Evolutionary conservation across 2,113 vertebrate species (phyloP), one percentile per base, ranked within the genome.

Genomic region (Zosterops japonicus): DNA sequence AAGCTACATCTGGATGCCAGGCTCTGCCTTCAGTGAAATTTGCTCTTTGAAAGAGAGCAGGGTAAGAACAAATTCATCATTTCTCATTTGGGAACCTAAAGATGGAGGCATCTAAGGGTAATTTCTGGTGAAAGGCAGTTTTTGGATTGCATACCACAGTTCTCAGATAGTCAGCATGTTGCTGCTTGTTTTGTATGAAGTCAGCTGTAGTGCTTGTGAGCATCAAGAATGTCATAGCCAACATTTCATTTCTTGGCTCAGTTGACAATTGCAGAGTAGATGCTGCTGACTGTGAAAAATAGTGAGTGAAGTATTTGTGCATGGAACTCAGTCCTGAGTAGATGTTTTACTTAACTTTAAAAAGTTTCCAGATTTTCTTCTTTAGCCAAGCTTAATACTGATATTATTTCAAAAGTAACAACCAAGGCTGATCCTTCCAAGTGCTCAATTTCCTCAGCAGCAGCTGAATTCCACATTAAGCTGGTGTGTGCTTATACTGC

Each of bases 211-310:
- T 68, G 47, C 24, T 72, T 90, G 61, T 22, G 76, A 79, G 41
- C 29, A 84, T 13, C 3, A 2, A 68, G 61, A 21, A 55, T 90
- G 35, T 79, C 56, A 71, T 59, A 75, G 71, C 79, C 35, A 94
- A 69, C 36, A 79, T 94, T 93, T 82, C 22, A 64, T 44, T 91
- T 85, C 67, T 93, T 90, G 82, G 49, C 65, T 90, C 57, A 68
- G 36, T 57, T 83, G 85, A 91, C 35, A 9, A 23, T 76, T 85
- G 83, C 49, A 68, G 81, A 71, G 72, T 78, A 87, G 64, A 80
- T 55, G 60, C 33, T 87, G 35, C 65, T 78, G 89, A 87, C 61
- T 91, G 52, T 59, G 85, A 87, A 76, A 78, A 72, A 36, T 6
- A 12, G 11, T 11, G 57, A 91, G 70, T n/a, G 21, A 91, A 79